A percentile compares a stretch with the other conserved stretches of the same genome.
These are phyloP conservation scores for Apostichopus parvimensis DNA, from an alignment of 35 echinoderm and acorn worm species.

Conservation along the genomic window DNA sequence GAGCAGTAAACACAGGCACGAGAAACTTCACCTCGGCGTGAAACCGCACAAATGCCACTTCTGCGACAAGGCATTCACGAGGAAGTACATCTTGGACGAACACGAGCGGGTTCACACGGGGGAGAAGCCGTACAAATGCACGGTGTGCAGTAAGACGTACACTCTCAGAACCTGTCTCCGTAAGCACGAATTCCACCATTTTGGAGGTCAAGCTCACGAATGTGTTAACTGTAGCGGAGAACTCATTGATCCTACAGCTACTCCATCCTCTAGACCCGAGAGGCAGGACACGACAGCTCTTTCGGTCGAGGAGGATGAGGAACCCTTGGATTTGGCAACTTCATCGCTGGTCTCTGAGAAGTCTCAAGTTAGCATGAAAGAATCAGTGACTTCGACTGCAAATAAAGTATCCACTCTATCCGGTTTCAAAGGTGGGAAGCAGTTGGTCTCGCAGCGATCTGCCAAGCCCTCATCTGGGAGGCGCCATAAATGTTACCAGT, in stretches of 20 bases:
- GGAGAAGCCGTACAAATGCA: conserved; percentile 42
- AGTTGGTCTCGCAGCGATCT: not conserved
- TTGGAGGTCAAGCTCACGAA: conserved; percentile 43
- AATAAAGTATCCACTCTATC: not conserved
- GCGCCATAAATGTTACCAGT: conserved; percentile 55
- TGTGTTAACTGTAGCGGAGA: conserved; percentile 51
- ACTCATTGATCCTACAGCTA: not conserved
- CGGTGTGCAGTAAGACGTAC: conserved; percentile 7
- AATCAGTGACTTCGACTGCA: not conserved
- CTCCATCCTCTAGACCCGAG: not conserved
- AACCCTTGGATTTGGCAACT: conserved; percentile 19
- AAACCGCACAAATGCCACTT: conserved; percentile 53
- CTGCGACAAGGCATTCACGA: conserved; percentile 56
- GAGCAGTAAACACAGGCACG: conserved; percentile 51
- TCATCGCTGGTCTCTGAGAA: not conserved
- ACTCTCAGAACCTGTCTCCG: conserved; percentile 47
- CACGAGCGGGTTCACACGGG: conserved; percentile 53
- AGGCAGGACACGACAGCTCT: not conserved
- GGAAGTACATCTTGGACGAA: conserved; percentile 59
- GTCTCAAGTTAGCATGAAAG: not conserved
- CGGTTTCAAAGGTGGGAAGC: conserved; percentile 6
- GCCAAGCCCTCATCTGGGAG: conserved; percentile 18
- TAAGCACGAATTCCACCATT: conserved; percentile 39
- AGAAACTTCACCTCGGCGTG: conserved; percentile 53
- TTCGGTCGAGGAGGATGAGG: not conserved